Conservation (phyloP, 2,888 invertebrate genomes). For the Sphecodes monilicornis region DNA sequence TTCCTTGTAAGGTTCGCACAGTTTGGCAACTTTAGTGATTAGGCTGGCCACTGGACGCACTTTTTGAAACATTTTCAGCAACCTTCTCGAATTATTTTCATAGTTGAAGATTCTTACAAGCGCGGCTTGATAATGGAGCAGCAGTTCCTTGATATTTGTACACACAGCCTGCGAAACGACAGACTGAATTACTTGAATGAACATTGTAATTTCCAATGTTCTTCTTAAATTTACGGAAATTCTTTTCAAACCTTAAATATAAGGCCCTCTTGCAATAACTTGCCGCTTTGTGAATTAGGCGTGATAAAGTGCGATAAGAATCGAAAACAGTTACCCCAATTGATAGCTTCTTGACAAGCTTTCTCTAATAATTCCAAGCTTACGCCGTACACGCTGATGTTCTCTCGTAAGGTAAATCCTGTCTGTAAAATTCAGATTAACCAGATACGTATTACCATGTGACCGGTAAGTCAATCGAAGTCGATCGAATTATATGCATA, state of each 20-base stretch:
- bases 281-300: constrained; percentile 70
- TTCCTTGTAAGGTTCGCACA: constrained; percentile 76
- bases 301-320: constrained; percentile 73
- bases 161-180: constrained; percentile 76
- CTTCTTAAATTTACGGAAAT: background rate
- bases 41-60: constrained; percentile 76
- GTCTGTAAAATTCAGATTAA: constrained; percentile 51
- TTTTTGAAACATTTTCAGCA: constrained; percentile 72
- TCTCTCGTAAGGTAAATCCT: constrained; percentile 75
- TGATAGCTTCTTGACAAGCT: constrained; percentile 72
- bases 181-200: background rate
- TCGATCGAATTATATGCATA: constrained; percentile 11
- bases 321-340: constrained; percentile 82
- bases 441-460: background rate
- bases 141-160: constrained; percentile 79
- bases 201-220: background rate
- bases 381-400: constrained; percentile 73
- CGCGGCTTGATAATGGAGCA: constrained; percentile 79
- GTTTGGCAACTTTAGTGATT: constrained; percentile 76
- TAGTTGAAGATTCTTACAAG: constrained; percentile 73
- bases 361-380: constrained; percentile 72
- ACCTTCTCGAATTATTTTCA: constrained; percentile 58
- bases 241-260: constrained; percentile 77
- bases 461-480: background rate
- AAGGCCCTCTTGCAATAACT: constrained; percentile 76